Percentiles rank a stretch among this genome's conserved stretches.
Conservation (phyloP, 2,797 vertebrate genomes). For the Balearica regulorum region DNA sequence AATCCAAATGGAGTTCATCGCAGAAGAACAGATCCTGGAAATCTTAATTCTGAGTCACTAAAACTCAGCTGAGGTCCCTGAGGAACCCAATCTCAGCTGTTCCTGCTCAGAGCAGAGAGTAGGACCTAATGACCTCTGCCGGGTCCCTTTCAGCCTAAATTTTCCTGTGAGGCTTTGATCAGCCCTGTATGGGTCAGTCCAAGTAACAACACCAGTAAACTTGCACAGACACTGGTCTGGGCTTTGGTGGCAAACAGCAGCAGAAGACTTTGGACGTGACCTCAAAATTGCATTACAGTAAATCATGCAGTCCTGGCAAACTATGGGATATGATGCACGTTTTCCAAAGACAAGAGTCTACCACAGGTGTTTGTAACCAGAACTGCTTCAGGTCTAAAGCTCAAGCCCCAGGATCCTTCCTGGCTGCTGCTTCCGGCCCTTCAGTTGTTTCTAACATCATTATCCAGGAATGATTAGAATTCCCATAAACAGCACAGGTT, state of each 20-base stretch:
- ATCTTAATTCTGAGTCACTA: neutral
- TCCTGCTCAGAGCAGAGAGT: neutral
- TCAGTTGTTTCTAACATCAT: neutral
- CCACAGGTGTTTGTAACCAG: neutral
- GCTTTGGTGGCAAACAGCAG: neutral
- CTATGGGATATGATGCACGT: neutral
- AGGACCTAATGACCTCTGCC: neutral
- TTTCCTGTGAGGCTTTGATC: neutral
- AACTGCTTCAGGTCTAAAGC: neutral
- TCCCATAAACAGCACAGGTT: neutral
- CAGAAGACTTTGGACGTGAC: neutral
- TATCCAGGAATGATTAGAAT: constrained; percentile 3
- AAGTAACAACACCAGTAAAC: neutral
- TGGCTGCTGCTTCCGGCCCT: neutral
- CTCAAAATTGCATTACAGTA: neutral
- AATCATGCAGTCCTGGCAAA: neutral
- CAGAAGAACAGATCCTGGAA: neutral
- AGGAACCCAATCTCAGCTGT: neutral
- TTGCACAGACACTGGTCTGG: neutral
- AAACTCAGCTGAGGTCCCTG: neutral
- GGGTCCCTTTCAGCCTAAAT: neutral
- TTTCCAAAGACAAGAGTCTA: neutral
- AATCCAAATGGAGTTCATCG: neutral
- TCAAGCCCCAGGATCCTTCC: neutral
- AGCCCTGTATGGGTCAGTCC: neutral